Conservation (phyloP, 2,888 invertebrate genomes). For the Prenolepis imparis region DNA sequence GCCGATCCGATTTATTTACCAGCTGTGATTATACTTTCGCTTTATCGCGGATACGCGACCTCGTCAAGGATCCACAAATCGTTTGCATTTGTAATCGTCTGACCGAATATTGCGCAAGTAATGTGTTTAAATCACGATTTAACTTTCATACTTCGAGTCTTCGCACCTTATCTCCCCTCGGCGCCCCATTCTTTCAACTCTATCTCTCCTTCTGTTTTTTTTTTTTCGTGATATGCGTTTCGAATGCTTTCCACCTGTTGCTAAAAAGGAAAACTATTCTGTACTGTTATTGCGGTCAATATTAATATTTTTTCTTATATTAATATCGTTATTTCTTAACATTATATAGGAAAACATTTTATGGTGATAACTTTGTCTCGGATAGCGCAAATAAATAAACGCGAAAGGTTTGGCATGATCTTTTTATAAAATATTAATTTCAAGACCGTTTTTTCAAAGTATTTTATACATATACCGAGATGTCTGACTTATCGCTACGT, state of each 20-base stretch:
- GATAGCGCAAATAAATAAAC: no score
- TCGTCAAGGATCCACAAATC: slow-evolving; percentile 68
- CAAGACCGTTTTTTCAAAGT: no score
- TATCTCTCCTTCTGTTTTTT: slow-evolving; percentile 3
- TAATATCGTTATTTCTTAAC: slow-evolving; percentile 1
- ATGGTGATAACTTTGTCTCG: neutral
- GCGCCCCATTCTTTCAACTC: neutral
- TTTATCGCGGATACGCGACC: slow-evolving; percentile 69
- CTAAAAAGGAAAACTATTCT: slow-evolving; percentile 69
- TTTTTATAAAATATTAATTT: no score
- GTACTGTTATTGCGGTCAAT: slow-evolving; percentile 28
- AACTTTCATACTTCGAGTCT: neutral
- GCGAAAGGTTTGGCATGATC: no score
- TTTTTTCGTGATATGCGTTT: slow-evolving; percentile 45
- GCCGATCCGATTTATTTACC: slow-evolving; percentile 75
- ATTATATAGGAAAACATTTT: neutral
- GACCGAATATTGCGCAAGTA: neutral
- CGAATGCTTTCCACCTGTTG: slow-evolving; percentile 71
- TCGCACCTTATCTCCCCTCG: neutral
- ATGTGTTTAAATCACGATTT: neutral
- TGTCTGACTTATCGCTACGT: no score
- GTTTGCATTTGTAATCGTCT: slow-evolving; percentile 66
- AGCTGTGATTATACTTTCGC: slow-evolving; percentile 77
- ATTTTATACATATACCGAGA: no score
- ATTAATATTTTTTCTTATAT: slow-evolving; percentile 22